Evolutionary conservation across 2,888 invertebrate genomes (phyloP).

Genomic region (Microctonus aethiopoides): DNA sequence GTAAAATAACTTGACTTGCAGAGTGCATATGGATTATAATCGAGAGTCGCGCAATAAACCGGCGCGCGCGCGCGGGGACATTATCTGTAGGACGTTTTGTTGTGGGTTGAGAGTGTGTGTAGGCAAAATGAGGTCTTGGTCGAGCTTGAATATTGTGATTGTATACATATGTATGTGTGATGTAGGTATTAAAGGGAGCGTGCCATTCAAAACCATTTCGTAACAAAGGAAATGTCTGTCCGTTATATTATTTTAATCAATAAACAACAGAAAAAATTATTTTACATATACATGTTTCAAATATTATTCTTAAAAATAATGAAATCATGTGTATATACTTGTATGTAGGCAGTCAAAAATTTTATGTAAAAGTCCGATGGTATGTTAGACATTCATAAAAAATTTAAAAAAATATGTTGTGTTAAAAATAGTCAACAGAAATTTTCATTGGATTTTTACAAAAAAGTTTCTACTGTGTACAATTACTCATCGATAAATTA

Average conservation of each 20-base stretch:
- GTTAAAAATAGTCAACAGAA: no score
- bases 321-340: no score
- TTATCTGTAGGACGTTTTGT: conserved; percentile 45
- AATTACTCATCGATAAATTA: no score
- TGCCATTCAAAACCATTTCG: conserved; percentile 22
- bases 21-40: conserved; percentile 3
- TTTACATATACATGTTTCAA: neutral
- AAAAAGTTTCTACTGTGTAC: no score
- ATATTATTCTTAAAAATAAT: neutral
- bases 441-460: no score
- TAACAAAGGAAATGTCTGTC: conserved; percentile 25
- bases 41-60: conserved; percentile 7
- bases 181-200: conserved; percentile 31
- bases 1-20: neutral
- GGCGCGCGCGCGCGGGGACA: conserved; percentile 4
- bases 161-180: conserved; percentile 15
- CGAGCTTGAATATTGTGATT: conserved; percentile 38
- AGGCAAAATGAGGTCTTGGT: conserved; percentile 55
- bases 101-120: conserved; percentile 50
- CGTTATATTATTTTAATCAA: neutral
- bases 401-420: no score
- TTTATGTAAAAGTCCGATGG: no score
- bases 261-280: neutral
- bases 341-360: no score
- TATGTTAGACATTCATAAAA: no score